Evolutionary conservation across 2,797 vertebrate species (phyloP), one percentile per base, ranked within the genome.

Genomic region (Tokudaia tokunoshimensis): DNA sequence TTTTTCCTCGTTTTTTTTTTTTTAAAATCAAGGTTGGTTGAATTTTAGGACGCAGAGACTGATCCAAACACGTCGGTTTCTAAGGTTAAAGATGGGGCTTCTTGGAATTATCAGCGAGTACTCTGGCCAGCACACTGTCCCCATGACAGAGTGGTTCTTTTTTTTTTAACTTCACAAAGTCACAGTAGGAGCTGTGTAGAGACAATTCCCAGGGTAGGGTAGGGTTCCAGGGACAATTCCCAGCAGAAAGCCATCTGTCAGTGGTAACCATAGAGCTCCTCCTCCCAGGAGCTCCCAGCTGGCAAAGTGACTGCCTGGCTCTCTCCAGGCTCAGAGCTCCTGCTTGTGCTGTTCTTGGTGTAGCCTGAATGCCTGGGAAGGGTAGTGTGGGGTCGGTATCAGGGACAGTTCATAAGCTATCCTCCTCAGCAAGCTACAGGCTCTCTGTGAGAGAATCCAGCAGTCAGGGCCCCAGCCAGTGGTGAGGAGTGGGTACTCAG

Each of bases 21-120:
- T 72, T 37, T 20, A 19, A n/a, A 31, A 15, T 74, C n/a, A n/a
- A 29, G 14, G 7, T 34, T 81, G 26, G 34, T 44, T 95, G 65
- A 75, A 44, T 44, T 14, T 29, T 26, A 34, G 19, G 75, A 63
- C 61, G 7, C 19, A 11, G 89, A 63, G 11, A 72, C 15, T 15
- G 34, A 70, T 5, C 13, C 19, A 19, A 63, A 47, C n/a, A 3
- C 75, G 14, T 20, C 44, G n/a, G 74, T 75, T 3, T 74, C 41
- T 29, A 50, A 81, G 14, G 55, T 37, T 50, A 44, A 92, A 94
- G 93, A 91, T 55, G 31, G 24, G 6, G 82, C 94, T 78, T 95
- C 79, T 75, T 74, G 70, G 24, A 83, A 76, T 63, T 63, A 63
- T 17, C 29, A 91, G 90, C 89, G 96, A 89, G 17, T 76, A 63